Base-by-base conservation (phyloP, 2,888 invertebrate genomes). In the Andricus curvator region DNA sequence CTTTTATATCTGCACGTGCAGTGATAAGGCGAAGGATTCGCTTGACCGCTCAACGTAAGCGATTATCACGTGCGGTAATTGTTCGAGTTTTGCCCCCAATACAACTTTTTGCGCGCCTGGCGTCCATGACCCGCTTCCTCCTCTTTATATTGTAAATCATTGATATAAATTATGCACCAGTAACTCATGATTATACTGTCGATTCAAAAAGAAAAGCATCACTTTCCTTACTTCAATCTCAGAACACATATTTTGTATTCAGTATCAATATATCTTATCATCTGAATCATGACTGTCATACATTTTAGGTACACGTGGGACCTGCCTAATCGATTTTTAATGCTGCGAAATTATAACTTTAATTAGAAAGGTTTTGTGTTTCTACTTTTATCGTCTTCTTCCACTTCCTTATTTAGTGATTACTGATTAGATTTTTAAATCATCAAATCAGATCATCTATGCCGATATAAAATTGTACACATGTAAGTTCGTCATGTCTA, bases 121-220 rank as follows among this genome's bases (percentile, higher is more conserved):
- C 84, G 88, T 86, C 90, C 90, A 89, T 89, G 89, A 89, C 90
- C 88, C 81, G 85, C 79, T 89, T 90, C 83, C 83, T 87, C 60
- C 9, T 77, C 64, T 22, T 22, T 64, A 64, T 22, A 64, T 64
- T 25, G 29, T 64, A 41, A 74, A 51, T 51, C 74, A 74, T 74
- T 56, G 51, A 60, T 74, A 29, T 25, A 74, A 29, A 56, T 56
- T 33, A 74, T 51, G 33, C 29, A 29, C 64, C 29, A 33, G 25
- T 74, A 56, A 74, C 56, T 74, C 33, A 56, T 74, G 51, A 15
- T 33, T 56, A 20, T 60, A 13, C 8, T 56, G 20, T 56, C n/a
- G 74, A 37, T 56, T 74, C 17, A 13, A 74, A 60, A 37, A 56
- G 62, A 64, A 64, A 9, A 64, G 29, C 64, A 64, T 60, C 60